Conservation (phyloP, 2,888 invertebrate genomes). For the Phaedon cochleariae region DNA sequence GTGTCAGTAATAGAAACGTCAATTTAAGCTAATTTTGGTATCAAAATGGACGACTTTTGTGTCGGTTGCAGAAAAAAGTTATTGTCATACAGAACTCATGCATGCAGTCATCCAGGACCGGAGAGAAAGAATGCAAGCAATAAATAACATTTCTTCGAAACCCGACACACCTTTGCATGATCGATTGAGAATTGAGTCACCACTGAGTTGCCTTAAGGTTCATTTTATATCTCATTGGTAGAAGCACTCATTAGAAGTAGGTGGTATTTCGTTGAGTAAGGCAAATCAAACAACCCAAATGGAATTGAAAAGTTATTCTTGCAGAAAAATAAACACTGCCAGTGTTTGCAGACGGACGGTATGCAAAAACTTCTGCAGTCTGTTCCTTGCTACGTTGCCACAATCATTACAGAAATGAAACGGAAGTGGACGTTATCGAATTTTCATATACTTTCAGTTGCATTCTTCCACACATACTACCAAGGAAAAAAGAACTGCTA, state of each 20-base stretch:
- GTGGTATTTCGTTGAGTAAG: neutral
- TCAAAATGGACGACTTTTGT: too few relatives aligned
- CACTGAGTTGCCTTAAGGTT: neutral
- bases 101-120: neutral
- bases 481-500: too few relatives aligned
- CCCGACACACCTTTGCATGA: neutral
- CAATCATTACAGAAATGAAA: neutral
- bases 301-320: neutral
- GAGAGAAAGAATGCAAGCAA: neutral
- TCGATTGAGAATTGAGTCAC: neutral
- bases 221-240: neutral
- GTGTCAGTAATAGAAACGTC: too few relatives aligned
- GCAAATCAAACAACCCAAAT: neutral
- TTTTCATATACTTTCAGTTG: too few relatives aligned
- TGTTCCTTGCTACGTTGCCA: neutral
- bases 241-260: neutral
- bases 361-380: neutral
- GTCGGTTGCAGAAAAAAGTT: too few relatives aligned
- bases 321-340: neutral
- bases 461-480: too few relatives aligned
- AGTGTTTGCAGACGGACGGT: neutral
- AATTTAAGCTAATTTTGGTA: too few relatives aligned
- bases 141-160: neutral
- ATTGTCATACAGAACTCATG: too few relatives aligned
- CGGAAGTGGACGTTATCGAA: too few relatives aligned